A percentile compares a stretch with the other conserved stretches of the same genome.
Evolutionary conservation across 2,888 invertebrate species (phyloP).

Genomic region (Drosophila greeni): DNA sequence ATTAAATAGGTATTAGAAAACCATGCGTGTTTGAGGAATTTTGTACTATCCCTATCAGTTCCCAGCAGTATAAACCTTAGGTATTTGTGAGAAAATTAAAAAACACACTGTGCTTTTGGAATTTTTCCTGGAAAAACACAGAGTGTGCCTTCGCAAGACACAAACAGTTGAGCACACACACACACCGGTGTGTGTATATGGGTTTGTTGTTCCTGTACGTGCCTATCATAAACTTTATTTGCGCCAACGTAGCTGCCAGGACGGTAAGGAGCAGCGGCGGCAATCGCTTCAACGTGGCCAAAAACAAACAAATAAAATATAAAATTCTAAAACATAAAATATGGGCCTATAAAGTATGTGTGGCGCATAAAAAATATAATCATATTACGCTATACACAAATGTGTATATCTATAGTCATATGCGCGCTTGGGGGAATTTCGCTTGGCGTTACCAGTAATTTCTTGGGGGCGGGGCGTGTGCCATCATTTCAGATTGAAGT

Average conservation of each 20-base stretch:
- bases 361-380: conserved; percentile 66
- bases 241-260: conserved; percentile 43
- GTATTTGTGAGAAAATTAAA: conserved; percentile 20
- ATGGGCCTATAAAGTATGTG: conserved; percentile 56
- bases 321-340: conserved; percentile 67
- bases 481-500: conserved; percentile 34
- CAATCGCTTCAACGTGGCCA: conserved; percentile 37
- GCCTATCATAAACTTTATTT: conserved; percentile 71
- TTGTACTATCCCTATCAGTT: neutral
- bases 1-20: too few relatives aligned
- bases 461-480: conserved; percentile 23
- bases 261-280: conserved; percentile 19
- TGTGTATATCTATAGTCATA: conserved; percentile 16
- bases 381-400: conserved; percentile 58
- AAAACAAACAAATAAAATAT: conserved; percentile 67
- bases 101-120: neutral
- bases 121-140: conserved; percentile 12
- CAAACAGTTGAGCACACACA: conserved; percentile 17
- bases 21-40: too few relatives aligned
- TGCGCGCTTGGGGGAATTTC: conserved; percentile 17
- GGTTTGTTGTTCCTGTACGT: conserved; percentile 51
- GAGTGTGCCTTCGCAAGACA: conserved; percentile 19
- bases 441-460: conserved; percentile 38
- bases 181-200: conserved; percentile 7
- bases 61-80: neutral